Base-by-base conservation (phyloP, 2,888 invertebrate species). In the Eilema depressum region DNA sequence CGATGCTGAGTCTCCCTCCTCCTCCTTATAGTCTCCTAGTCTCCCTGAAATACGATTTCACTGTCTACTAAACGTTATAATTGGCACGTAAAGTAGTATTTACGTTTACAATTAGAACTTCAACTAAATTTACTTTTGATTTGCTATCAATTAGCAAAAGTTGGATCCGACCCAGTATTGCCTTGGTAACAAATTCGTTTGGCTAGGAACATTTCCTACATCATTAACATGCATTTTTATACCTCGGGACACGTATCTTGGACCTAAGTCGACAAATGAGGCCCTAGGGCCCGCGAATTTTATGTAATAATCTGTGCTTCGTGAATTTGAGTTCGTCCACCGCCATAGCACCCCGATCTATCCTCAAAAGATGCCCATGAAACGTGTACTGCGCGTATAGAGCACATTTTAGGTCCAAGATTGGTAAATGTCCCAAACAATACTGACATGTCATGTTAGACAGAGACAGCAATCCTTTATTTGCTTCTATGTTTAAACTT, bases 151-250 rank as follows among this genome's bases (percentile, higher is more conserved):
- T 59, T 59, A 59, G 59, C 26, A 28, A 26, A 59, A 59, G 14
- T 59, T 26, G 59, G 59, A 59, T 28, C 8, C 26, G 59, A 26
- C 26, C 59, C 59, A 59, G 28, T 14, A 59, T 59, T 59, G 59
- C 53, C 62, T 33, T 68, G 47, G 68, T 8, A 56, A 68, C 61
- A 61, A 25, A 20, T 41, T 53, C n/a, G 47, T 64, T 64, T 56
- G 53, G 65, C 53, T 53, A n/a, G 12, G 17, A 17, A 41, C 17
- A 41, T 41, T 41, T 41, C 41, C 41, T 41, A 3, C 17, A 37
- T 37, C 12, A 14, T 37, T 37, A 37, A 12, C 12, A 3, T 25
- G 59, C 17, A 25, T 59, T 26, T 26, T 12, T 26, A 26, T 20
- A n/a, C n/a, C n/a, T n/a, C n/a, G n/a, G n/a, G n/a, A n/a, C n/a